Percentiles rank a stretch among this genome's conserved stretches.
Evolutionary conservation across 2,888 invertebrate species (phyloP).

Genomic region (Luperina nickerlii): DNA sequence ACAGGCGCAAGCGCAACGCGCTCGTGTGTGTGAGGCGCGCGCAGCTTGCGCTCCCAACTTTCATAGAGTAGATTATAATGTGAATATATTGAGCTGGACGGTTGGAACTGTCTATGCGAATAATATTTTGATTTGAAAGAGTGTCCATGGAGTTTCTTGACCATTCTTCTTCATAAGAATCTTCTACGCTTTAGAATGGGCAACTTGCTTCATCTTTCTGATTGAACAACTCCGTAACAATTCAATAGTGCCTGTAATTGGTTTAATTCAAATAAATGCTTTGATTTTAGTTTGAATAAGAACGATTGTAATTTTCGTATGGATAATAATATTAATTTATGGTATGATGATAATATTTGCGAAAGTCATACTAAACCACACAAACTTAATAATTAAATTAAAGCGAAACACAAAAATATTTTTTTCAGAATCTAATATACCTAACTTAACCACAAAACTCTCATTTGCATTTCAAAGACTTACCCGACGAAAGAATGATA

Average conservation of each 20-base stretch:
- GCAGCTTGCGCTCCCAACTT: constrained; percentile 78
- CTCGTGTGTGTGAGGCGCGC: constrained; percentile 78
- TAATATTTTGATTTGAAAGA: constrained; percentile 2
- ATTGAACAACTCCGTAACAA: not conserved
- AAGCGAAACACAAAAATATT: constrained; percentile 41
- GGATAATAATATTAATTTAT: not conserved
- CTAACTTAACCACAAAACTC: constrained; percentile 35
- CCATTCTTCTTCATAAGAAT: not conserved
- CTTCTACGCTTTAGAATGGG: not conserved
- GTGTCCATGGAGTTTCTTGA: not conserved
- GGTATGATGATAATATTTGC: constrained; percentile 22
- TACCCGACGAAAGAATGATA: constrained; percentile 16
- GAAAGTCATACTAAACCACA: constrained; percentile 31
- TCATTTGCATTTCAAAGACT: constrained; percentile 51
- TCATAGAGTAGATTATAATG: constrained; percentile 73
- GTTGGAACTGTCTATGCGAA: constrained; percentile 25
- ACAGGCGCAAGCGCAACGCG: constrained; percentile 63
- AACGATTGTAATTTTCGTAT: not conserved
- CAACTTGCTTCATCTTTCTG: not conserved
- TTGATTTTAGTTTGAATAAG: not conserved
- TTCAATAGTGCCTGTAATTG: not conserved
- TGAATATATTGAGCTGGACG: constrained; percentile 38
- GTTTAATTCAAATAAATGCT: not conserved
- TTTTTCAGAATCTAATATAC: constrained; percentile 38
- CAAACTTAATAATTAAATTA: constrained; percentile 55